Evolutionary conservation across 2,797 vertebrate species (phyloP), one percentile per base, ranked within the genome.

Genomic region (Tokudaia muenninki): DNA sequence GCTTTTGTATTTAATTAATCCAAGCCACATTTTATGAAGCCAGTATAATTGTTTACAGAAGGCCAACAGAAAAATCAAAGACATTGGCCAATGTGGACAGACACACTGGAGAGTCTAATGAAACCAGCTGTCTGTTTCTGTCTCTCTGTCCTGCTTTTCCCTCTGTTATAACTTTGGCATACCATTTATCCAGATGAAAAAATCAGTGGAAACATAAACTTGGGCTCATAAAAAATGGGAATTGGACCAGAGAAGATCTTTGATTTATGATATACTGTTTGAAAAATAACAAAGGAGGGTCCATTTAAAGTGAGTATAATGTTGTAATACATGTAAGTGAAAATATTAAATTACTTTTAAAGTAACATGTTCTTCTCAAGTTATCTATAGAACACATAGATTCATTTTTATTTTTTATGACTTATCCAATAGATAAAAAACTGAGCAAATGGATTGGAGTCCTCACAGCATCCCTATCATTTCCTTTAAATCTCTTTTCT

Each of bases 1-100:
- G 2, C 77, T 90, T n/a, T n/a, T 63, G 63, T 61, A n/a, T 80
- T 93, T 77, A 95, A 63, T 92, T 94, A 79, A 97, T 92, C 34
- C n/a, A 83, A 95, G 34, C 55, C 77, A 2, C 80, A 65, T 90
- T 95, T 95, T 92, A 77, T 95, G 50, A 94, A 79, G 37, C 37
- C 67, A 93, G n/a, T 90, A 87, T 90, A 94, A 93, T 29, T 41
- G 24, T 3, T 57, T 95, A 11, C 26, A 88, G 44, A 29, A 92
- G 29, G 29, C 70, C 57, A 81, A 94, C 10, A 94, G 29, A 44
- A 72, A 92, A 87, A 88, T 3, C 14, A 37, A 59, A 97, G 72
- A 41, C 21, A 1, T 81, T 95, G 63, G 52, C n/a, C 17, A 29
- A 16, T 61, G 24, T 41, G 37, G 44, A 44, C 83, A 94, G 87